A percentile compares a stretch with the other conserved stretches of the same genome.
These are phyloP conservation scores for human DNA, from an alignment of 2,113 vertebrate species.

Conservation along the genomic window GRCh38 chr16:82745501-82746000, in stretches of 20 bases:
- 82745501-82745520: no score
- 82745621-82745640: no score
- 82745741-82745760: neutral
- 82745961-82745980: neutral
- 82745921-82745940: neutral
- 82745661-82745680: neutral
- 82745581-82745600: no score
- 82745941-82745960: neutral
- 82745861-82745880: constrained; percentile 15
- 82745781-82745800: neutral
- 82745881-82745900: constrained; percentile 2
- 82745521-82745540: no score
- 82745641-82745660: neutral
- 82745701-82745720: neutral
- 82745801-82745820: neutral
- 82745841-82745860: neutral
- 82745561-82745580: no score
- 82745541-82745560: no score
- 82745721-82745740: neutral
- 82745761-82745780: neutral
- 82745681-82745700: neutral
- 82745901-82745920: neutral
- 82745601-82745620: no score
- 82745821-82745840: neutral
- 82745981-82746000: neutral